Percentiles rank a stretch among this genome's conserved stretches.
Conservation (phyloP, 2,113 vertebrate species). For the Hylia prasina region DNA sequence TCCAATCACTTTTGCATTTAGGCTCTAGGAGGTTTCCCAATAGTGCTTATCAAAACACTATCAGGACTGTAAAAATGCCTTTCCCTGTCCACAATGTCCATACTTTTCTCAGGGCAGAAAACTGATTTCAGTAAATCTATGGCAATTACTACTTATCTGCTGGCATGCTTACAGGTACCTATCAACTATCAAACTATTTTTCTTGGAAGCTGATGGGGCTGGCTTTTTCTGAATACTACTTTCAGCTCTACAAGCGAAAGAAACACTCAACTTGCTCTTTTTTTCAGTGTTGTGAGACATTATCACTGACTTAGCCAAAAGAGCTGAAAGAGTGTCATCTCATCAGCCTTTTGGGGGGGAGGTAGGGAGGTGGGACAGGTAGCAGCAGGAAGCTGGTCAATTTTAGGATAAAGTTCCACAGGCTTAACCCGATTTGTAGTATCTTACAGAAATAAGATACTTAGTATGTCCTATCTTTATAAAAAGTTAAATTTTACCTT, state of each 20-base stretch:
- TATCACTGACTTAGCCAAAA: not conserved
- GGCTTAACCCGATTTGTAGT: not conserved
- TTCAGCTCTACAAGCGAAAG: not conserved
- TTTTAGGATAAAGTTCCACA: not conserved
- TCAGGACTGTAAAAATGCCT: not conserved
- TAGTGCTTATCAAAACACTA: not conserved
- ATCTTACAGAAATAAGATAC: not conserved
- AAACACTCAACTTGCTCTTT: not conserved
- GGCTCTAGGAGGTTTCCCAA: not conserved
- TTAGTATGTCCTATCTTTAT: not conserved
- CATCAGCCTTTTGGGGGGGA: not conserved
- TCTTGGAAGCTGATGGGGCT: not conserved
- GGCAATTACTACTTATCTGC: not conserved
- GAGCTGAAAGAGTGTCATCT: not conserved
- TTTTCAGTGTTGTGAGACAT: not conserved
- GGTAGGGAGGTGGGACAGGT: rapidly evolving
- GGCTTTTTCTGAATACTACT: not conserved
- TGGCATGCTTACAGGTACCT: not conserved
- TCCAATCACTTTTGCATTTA: not conserved
- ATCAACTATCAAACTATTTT: not conserved
- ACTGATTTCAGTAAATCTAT: not conserved
- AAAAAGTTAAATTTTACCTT: not conserved
- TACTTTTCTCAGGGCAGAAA: not conserved
- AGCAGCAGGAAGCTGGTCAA: not conserved
- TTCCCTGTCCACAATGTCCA: not conserved